phyloP scores from a whole-genome alignment of 2,797 vertebrate species.

The Decapterus maruadsi region DNA sequence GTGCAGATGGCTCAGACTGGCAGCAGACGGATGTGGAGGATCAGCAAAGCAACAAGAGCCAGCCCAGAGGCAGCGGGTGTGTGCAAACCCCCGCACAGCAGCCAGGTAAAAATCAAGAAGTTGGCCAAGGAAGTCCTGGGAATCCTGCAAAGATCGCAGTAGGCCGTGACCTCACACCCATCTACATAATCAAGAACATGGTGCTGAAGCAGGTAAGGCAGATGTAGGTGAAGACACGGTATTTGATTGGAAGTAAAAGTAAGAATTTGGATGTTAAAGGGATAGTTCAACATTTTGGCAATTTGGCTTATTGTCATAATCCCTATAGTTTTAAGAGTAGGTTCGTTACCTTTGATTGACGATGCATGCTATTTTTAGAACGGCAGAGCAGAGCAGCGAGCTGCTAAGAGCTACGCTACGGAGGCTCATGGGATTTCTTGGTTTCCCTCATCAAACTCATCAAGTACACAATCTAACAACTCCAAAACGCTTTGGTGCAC shows the following conservation, averaged over 20 bases:
- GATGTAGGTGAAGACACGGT: not conserved
- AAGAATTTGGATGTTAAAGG: not conserved
- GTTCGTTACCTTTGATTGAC: too few relatives aligned
- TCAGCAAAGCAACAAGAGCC: slow-evolving; percentile 57
- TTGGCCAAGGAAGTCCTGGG: slow-evolving; percentile 32
- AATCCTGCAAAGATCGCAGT: slow-evolving; percentile 31
- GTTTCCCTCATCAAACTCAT: too few relatives aligned
- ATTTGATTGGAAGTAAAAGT: not conserved
- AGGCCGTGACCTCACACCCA: slow-evolving; percentile 45
- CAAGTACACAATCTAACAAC: too few relatives aligned
- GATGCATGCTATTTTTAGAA: too few relatives aligned
- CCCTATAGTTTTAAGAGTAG: too few relatives aligned
- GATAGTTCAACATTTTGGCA: too few relatives aligned
- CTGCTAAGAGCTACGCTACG: too few relatives aligned
- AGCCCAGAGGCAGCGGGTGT: slow-evolving; percentile 7
- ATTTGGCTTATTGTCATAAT: too few relatives aligned
- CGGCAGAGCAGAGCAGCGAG: too few relatives aligned
- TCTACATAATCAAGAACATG: slow-evolving; percentile 76
- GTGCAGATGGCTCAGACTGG: slow-evolving; percentile 80
- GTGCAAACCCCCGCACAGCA: not conserved
- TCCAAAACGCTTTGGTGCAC: too few relatives aligned
- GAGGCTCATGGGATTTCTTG: too few relatives aligned
- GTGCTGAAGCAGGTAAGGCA: slow-evolving; percentile 73
- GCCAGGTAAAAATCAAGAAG: slow-evolving; percentile 33
- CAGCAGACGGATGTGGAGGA: slow-evolving; percentile 79